Conservation (phyloP, 2,888 invertebrate genomes). For the Hoplodrina blanda region DNA sequence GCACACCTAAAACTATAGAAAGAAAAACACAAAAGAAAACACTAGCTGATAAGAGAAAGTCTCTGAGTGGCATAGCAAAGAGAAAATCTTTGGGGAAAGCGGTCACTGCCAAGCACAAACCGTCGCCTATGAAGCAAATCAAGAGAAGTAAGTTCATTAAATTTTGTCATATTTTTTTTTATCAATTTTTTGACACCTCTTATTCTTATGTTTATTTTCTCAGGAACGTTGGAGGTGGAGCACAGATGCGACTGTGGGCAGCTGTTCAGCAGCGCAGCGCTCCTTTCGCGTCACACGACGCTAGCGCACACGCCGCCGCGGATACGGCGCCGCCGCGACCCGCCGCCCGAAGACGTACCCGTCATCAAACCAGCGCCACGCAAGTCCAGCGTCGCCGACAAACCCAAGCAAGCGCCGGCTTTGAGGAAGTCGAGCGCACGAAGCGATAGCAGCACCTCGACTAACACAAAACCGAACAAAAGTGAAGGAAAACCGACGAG, state of each 20-base stretch:
- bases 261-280: constrained; percentile 84
- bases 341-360: constrained; percentile 69
- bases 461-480: constrained; percentile 53
- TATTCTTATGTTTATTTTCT: background rate
- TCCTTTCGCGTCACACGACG: constrained; percentile 83
- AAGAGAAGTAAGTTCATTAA: constrained; percentile 81
- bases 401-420: constrained; percentile 53
- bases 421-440: constrained; percentile 63
- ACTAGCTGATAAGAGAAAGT: constrained; percentile 78
- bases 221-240: constrained; percentile 78
- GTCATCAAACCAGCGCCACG: constrained; percentile 36
- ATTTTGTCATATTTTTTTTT: background rate
- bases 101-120: constrained; percentile 70
- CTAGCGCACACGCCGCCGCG: constrained; percentile 89
- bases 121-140: constrained; percentile 72
- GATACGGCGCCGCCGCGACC: constrained; percentile 82
- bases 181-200: background rate
- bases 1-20: constrained; percentile 60
- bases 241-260: constrained; percentile 90
- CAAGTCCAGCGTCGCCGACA: constrained; percentile 52
- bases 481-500: constrained; percentile 58
- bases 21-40: constrained; percentile 72
- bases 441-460: constrained; percentile 54
- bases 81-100: constrained; percentile 80
- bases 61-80: constrained; percentile 80